These are phyloP conservation scores for Lepidurus apus DNA, from an alignment of 1,140 invertebrate genomes.

Conservation along the genomic window DNA sequence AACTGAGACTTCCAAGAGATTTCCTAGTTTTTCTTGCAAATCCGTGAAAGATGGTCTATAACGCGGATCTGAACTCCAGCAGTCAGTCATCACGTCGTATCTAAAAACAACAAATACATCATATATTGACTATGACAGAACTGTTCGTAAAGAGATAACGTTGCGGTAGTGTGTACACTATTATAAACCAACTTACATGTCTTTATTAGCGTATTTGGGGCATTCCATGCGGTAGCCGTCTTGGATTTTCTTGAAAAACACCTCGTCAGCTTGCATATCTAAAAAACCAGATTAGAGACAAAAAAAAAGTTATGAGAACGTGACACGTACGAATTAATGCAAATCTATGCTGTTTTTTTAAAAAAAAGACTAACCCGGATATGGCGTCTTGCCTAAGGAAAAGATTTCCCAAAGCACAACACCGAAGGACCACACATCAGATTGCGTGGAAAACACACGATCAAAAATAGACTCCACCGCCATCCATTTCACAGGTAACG, in stretches of 20 bases:
- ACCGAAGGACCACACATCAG: conserved; percentile 50
- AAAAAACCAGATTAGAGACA: conserved; percentile 14
- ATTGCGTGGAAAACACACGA: conserved; percentile 46
- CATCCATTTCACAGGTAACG: conserved; percentile 54
- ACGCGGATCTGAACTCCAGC: conserved; percentile 74
- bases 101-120: conserved; percentile 44
- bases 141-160: neutral
- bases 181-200: conserved; percentile 53
- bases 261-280: conserved; percentile 62
- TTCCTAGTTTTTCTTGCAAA: conserved; percentile 66
- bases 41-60: conserved; percentile 69
- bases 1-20: conserved; percentile 72
- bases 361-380: conserved; percentile 37
- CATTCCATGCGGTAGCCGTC: conserved; percentile 81
- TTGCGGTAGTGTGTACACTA: no score
- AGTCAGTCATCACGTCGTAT: conserved; percentile 76
- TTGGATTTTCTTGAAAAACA: conserved; percentile 65
- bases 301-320: conserved; percentile 40
- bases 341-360: conserved; percentile 29
- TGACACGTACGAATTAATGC: neutral
- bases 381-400: conserved; percentile 44
- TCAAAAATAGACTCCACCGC: conserved; percentile 47
- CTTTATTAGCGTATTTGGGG: conserved; percentile 68
- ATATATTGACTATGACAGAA: neutral
- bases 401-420: conserved; percentile 51